Base-by-base conservation (phyloP, 1,140 invertebrate genomes). In the Aphaenogaster ashmeadi region DNA sequence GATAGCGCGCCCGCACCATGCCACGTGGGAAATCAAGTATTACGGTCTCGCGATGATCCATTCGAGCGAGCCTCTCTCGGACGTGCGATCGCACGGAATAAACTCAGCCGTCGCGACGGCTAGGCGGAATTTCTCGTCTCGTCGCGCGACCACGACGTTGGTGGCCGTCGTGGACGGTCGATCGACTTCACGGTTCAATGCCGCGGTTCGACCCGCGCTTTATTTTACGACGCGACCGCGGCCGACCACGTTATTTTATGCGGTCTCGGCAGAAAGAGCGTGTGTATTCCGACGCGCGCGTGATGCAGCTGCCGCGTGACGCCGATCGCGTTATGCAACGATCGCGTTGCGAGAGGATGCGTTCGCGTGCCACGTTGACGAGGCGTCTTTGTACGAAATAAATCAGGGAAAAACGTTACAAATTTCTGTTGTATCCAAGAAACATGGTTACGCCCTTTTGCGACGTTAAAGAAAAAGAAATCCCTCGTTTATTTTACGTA, bases 11-110 rank as follows among this genome's bases (percentile, higher is more conserved):
- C 88, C 72, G 64, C 80, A 85, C 44, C 54, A 52, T 69, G 89
- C 89, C 90, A 91, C 89, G 90, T 90, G 89, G 87, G 87, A 87
- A 90, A 89, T 90, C 83, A 91, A 80, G 89, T 71, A 90, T 91
- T 89, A 87, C 87, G 13, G 3, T 87, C 64, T 81, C 47, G 58
- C 21, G 75, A 80, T 47, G 86, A 71, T 80, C 58, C 84, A 86
- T 89, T 41, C 69, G 54, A 79, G 66, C 52, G 62, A 56, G 64
- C 54, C 11, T 18, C 36, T 52, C 47, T 79, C 75, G 47, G n/a
- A 41, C 21, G 44, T 41, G 77, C 52, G 75, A 79, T 86, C 85
- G 64, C 41, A 58, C 3, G 64, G 60, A 77, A 78, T 54, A 77
- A 79, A 86, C 47, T 78, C 27, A 1, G 38, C n/a, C 64, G 54